Base-by-base conservation (phyloP, 2,888 invertebrate species). In the Microplitis manilae region DNA sequence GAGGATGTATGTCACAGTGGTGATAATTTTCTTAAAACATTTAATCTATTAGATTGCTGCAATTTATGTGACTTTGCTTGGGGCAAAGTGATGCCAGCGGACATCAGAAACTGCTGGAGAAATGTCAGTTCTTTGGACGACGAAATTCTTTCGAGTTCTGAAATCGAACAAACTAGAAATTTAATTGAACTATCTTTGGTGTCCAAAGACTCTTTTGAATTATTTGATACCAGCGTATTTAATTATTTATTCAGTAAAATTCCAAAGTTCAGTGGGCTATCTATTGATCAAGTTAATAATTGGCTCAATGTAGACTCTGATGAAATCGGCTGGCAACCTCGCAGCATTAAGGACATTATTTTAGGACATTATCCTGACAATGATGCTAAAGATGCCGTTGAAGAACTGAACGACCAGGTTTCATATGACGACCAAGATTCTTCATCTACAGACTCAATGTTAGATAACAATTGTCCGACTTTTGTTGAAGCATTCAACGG, bases 1-100 rank as follows among this genome's bases (percentile, higher is more conserved):
- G 38, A 40, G 8, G 64, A 77, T 20, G 65, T 50, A 7, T 41
- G 5, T 6, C 9, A 38, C 40, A 60, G 68, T 40, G 40, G 20
- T 38, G 50, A 30, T 15, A 59, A 65, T 50, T 41, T 74, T 67
- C 5, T 77, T 1, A 62, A 77, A 9, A 1, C 60, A 65, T 70
- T 73, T 8, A 69, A 39, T 15, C 60, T 74, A 7, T 69, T 65
- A 1, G 69, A 74, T 40, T 74, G 77, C 17, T 77, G 68, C 41
- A 13, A 67, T 8, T 61, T 69, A 9, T 59, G 67, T 50, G 62
- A 67, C 17, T 20, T 30, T 17, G 59, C 74, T 41, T 77, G 77
- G 77, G 39, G 70, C 15, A 67, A 71, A n/a, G 60, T 72, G 6
- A 67, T 59, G 6, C 17, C 61, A 13, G 17, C 1, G 4, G 61